Evolutionary conservation across 2,797 vertebrate species (phyloP).

Genomic region (Falco berigora): DNA sequence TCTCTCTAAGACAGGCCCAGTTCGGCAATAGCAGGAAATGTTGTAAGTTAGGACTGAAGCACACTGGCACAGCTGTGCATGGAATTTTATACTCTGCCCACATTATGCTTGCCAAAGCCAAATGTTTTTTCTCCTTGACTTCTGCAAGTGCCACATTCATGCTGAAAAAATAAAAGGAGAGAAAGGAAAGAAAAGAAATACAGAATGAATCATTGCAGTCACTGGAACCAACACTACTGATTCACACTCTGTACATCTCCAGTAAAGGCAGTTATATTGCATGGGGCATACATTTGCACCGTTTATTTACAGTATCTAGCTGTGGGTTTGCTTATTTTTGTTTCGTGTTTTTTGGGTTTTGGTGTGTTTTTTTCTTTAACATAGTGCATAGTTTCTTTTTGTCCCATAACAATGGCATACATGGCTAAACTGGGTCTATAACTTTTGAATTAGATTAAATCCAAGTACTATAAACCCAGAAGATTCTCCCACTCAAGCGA

Average conservation of each 20-base stretch:
- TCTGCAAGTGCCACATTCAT: constrained; percentile 17
- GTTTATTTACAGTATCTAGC: not conserved
- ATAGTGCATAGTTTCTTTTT: not conserved
- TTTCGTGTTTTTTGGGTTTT: not conserved
- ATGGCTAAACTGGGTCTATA: not conserved
- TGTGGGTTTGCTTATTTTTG: not conserved
- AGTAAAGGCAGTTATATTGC: not conserved
- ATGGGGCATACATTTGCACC: not conserved
- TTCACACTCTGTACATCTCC: not conserved
- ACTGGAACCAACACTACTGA: not conserved
- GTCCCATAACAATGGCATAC: not conserved
- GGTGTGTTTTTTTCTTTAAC: not conserved
- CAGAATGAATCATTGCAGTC: not conserved
- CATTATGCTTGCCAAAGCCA: not conserved
- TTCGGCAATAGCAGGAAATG: constrained; percentile 24
- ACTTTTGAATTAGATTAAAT: not conserved
- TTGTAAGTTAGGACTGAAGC: not conserved
- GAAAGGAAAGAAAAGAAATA: not conserved
- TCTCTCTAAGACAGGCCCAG: not conserved
- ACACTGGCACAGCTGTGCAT: constrained; percentile 35
- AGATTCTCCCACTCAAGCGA: not conserved
- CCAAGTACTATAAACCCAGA: not conserved
- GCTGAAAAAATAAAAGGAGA: not conserved
- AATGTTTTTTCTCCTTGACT: not conserved
- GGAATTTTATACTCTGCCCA: constrained; percentile 28